A percentile compares a stretch with the other conserved stretches of the same genome.
These are phyloP conservation scores for Thysanoteuthis rhombus DNA, from an alignment of 2,888 invertebrate genomes.

Conservation along the genomic window DNA sequence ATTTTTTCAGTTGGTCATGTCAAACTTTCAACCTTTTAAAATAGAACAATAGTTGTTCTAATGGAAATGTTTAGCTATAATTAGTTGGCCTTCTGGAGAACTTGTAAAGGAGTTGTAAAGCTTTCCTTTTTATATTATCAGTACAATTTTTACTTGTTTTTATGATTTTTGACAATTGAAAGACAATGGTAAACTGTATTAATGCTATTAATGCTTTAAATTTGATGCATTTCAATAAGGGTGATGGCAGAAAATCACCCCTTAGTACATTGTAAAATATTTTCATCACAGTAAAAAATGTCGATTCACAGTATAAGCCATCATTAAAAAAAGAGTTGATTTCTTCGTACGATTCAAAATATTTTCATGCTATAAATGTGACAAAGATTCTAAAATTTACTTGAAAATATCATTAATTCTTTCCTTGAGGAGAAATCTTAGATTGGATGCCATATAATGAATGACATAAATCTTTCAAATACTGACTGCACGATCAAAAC, in stretches of 20 bases:
- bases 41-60: not conserved
- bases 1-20: not conserved
- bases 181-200: not conserved
- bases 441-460: not conserved
- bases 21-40: not conserved
- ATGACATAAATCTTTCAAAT: not conserved
- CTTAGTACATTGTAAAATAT: too few relatives aligned
- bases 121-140: not conserved
- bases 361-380: not conserved
- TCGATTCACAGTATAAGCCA: not conserved
- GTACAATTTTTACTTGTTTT: not conserved
- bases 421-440: not conserved
- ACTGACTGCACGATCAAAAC: not conserved
- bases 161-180: not conserved
- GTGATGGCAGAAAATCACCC: not conserved
- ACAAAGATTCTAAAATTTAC: constrained; percentile 12
- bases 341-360: not conserved
- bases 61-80: not conserved
- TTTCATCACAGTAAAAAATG: not conserved
- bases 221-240: not conserved
- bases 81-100: not conserved
- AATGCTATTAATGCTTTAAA: not conserved
- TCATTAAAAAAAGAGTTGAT: constrained; percentile 1
- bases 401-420: not conserved
- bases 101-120: not conserved